Conservation (phyloP, 2,797 vertebrate species). For the Heliangelus exortis region DNA sequence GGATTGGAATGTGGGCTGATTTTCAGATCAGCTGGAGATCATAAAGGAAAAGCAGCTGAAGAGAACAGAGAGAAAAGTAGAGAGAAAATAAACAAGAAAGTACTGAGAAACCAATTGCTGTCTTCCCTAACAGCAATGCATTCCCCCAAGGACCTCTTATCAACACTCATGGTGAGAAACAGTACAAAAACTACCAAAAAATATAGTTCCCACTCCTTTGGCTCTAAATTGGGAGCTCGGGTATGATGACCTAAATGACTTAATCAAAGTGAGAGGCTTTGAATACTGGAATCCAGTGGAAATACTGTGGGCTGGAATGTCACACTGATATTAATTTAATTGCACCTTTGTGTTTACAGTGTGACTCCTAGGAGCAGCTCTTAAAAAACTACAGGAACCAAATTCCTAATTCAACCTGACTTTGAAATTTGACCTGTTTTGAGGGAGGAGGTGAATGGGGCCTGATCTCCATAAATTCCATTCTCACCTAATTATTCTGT, state of each 20-base stretch:
- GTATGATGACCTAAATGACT: neutral
- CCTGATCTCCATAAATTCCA: neutral
- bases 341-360: neutral
- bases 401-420: neutral
- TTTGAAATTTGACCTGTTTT: neutral
- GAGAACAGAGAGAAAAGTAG: neutral
- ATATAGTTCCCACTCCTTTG: accelerated
- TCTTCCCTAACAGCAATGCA: accelerated
- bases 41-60: neutral
- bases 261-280: neutral
- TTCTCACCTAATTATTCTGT: neutral
- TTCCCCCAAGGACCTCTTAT: neutral
- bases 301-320: neutral
- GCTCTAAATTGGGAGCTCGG: neutral
- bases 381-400: neutral
- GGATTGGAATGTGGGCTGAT: neutral
- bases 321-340: neutral
- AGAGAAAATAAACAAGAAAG: neutral
- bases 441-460: accelerated
- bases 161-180: neutral
- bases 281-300: neutral
- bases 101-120: neutral
- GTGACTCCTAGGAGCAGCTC: neutral
- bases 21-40: neutral
- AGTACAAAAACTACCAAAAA: accelerated